Percentiles rank a stretch among this genome's conserved stretches.
Evolutionary conservation across 2,888 invertebrate species (phyloP).

Genomic region (Plagodis pulveraria): DNA sequence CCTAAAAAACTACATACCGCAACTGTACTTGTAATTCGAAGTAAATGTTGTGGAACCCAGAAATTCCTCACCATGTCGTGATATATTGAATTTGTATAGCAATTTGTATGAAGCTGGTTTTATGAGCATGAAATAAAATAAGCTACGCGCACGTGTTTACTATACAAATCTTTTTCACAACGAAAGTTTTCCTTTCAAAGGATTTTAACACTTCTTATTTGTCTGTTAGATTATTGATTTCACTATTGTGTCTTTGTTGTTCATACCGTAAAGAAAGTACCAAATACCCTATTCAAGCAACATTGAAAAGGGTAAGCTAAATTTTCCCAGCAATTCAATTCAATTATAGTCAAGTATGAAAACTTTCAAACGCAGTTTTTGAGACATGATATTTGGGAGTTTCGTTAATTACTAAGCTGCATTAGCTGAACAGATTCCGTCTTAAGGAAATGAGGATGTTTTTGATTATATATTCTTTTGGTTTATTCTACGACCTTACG

Average conservation of each 20-base stretch:
- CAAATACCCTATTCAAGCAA: too few relatives aligned
- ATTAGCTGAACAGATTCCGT: too few relatives aligned
- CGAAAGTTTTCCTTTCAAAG: neutral
- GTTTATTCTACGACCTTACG: too few relatives aligned
- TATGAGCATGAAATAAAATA: constrained; percentile 11
- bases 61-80: constrained; percentile 36
- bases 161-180: constrained; percentile 4
- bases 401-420: too few relatives aligned
- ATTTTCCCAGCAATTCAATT: too few relatives aligned
- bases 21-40: neutral
- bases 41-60: constrained; percentile 28
- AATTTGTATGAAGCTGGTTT: constrained; percentile 22
- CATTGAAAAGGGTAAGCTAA: too few relatives aligned
- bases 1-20: neutral
- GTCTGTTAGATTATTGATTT: neutral
- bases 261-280: too few relatives aligned
- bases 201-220: constrained; percentile 15
- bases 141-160: constrained; percentile 1
- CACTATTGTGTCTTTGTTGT: neutral
- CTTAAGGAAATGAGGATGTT: too few relatives aligned
- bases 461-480: too few relatives aligned
- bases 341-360: too few relatives aligned
- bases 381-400: too few relatives aligned
- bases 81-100: constrained; percentile 34
- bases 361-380: too few relatives aligned